These are phyloP conservation scores for Podarcis raffonei DNA, from an alignment of 2,113 vertebrate genomes.

Conservation along the genomic window DNA sequence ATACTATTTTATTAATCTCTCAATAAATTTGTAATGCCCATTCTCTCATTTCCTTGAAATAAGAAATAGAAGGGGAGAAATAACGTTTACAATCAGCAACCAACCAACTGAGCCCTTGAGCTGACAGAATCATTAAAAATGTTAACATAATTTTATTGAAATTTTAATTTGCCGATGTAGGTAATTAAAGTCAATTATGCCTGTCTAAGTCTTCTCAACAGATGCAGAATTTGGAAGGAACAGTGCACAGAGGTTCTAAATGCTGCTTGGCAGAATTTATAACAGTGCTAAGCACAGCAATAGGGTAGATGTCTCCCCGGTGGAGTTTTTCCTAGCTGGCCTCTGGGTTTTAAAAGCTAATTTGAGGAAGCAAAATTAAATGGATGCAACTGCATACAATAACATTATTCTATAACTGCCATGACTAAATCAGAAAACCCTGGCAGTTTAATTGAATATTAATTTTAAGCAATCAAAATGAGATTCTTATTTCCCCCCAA, in stretches of 20 bases:
- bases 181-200: constrained; percentile 45
- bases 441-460: constrained; percentile 14
- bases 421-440: constrained; percentile 48
- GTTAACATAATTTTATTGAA: constrained; percentile 44
- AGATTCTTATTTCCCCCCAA: background rate
- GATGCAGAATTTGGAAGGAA: constrained; percentile 43
- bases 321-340: constrained; percentile 43
- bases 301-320: constrained; percentile 21
- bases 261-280: constrained; percentile 40
- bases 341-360: constrained; percentile 52
- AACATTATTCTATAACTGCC: constrained; percentile 24
- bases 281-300: constrained; percentile 21
- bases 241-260: constrained; percentile 36
- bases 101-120: background rate
- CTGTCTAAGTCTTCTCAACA: constrained; percentile 42
- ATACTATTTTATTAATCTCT: background rate
- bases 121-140: constrained; percentile 18
- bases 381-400: constrained; percentile 51
- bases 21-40: background rate
- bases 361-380: constrained; percentile 57
- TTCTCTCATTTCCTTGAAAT: background rate
- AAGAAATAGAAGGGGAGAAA: background rate
- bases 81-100: background rate
- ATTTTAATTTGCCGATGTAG: constrained; percentile 46
- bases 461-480: background rate